These are phyloP conservation scores for Flabesymbios commensalis DNA, from an alignment of 2,888 invertebrate species.

Conservation along the genomic window DNA sequence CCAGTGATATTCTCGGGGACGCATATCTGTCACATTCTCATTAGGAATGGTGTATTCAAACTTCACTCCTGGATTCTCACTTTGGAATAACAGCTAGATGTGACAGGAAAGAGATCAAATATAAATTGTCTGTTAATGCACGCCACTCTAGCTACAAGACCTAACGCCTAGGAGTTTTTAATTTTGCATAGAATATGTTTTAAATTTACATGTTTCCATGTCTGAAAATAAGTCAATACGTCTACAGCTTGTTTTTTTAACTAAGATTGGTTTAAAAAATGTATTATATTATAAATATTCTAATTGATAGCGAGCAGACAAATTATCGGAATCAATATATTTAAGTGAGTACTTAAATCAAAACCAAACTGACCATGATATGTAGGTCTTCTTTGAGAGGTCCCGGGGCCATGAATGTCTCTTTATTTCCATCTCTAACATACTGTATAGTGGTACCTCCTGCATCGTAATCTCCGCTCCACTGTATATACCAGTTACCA, in stretches of 20 bases:
- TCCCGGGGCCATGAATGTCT: slow-evolving; percentile 79
- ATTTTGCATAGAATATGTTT: too few species aligned
- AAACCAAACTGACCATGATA: slow-evolving; percentile 72
- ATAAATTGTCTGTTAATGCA: too few species aligned
- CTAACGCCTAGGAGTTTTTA: too few species aligned
- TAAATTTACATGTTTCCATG: too few species aligned
- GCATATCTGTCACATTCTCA: slow-evolving; percentile 64
- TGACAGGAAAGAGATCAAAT: too few species aligned
- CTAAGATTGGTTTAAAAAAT: too few species aligned
- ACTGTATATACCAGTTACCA: slow-evolving; percentile 72
- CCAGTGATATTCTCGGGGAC: slow-evolving; percentile 73
- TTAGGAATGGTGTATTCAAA: slow-evolving; percentile 82
- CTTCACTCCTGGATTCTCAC: slow-evolving; percentile 76
- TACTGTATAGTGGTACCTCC: slow-evolving; percentile 81
- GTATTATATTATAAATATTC: too few species aligned
- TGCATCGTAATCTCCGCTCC: slow-evolving; percentile 80
- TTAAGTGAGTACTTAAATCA: background rate
- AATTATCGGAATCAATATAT: too few species aligned
- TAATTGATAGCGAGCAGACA: too few species aligned
- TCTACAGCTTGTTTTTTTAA: too few species aligned
- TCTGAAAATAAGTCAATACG: too few species aligned
- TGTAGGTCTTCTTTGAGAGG: slow-evolving; percentile 80
- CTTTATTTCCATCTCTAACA: slow-evolving; percentile 74
- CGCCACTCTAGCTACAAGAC: too few species aligned
- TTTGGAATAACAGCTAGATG: slow-evolving; percentile 73